Evolutionary conservation across 2,113 vertebrate genomes (phyloP).

Genomic region (Apistogramma diplotaenia): DNA sequence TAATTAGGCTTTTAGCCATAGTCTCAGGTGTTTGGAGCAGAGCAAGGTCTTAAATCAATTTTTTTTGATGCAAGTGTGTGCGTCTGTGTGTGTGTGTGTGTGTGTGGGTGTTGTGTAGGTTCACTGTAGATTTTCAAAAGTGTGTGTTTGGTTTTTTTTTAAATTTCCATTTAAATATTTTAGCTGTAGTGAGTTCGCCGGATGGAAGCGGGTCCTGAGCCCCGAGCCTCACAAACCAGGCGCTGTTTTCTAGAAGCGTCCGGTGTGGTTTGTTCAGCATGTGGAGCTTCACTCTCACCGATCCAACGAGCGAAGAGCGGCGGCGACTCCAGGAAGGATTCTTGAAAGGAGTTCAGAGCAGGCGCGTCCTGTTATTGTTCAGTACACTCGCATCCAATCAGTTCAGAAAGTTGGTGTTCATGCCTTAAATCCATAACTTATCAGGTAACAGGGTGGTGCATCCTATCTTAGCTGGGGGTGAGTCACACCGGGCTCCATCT

Average conservation of each 20-base stretch:
- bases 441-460: background rate
- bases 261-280: background rate
- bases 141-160: background rate
- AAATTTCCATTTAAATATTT: background rate
- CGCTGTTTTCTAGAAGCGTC: background rate
- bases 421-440: conserved; percentile 49
- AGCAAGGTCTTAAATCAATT: conserved; percentile 25
- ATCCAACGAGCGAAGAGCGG: background rate
- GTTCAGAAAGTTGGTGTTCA: conserved; percentile 39
- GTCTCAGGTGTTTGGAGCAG: conserved; percentile 57
- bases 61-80: conserved; percentile 10
- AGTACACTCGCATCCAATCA: conserved; percentile 31
- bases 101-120: conserved; percentile 11
- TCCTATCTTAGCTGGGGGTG: background rate
- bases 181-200: background rate
- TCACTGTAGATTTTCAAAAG: background rate
- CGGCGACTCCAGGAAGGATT: background rate
- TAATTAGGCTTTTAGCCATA: conserved; percentile 40
- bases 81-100: background rate
- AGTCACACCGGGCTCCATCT: background rate
- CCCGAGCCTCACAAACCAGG: background rate
- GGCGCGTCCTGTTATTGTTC: background rate
- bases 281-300: background rate
- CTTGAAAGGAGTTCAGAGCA: background rate
- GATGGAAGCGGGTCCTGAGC: background rate